Conservation (phyloP, 92 coral and sea anemone genomes). For the Bergia puertoricense region DNA sequence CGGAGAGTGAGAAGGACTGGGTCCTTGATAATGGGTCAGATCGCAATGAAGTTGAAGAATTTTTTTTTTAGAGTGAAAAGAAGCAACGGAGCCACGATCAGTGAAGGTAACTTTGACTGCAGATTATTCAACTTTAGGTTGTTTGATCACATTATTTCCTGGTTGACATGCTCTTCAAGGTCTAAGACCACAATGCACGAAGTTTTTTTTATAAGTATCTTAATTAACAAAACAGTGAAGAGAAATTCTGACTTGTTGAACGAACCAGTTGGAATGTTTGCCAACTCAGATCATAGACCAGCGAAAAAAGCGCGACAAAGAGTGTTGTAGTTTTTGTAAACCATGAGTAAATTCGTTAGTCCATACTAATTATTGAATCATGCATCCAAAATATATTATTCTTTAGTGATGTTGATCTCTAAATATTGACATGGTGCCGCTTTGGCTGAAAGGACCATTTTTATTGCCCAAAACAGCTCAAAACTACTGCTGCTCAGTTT, state of each 20-base stretch:
- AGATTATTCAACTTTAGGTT: not conserved
- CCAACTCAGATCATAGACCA: too few species aligned
- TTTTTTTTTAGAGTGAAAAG: not conserved
- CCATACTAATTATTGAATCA: too few species aligned
- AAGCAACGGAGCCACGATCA: not conserved
- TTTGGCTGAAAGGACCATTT: too few species aligned
- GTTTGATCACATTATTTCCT: not conserved
- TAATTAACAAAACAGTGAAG: too few species aligned
- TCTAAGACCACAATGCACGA: not conserved
- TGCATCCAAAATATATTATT: too few species aligned
- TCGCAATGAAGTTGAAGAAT: slow-evolving; percentile 6
- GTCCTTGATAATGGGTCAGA: slow-evolving; percentile 15
- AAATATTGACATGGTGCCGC: too few species aligned
- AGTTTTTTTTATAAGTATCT: not conserved
- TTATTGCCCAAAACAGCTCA: not conserved
- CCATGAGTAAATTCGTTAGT: too few species aligned
- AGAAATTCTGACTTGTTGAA: too few species aligned
- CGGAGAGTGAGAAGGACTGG: not conserved
- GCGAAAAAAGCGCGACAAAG: too few species aligned
- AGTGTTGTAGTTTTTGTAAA: too few species aligned
- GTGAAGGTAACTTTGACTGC: slow-evolving; percentile 4
- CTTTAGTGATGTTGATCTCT: too few species aligned
- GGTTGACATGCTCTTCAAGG: not conserved
- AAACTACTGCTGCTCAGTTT: slow-evolving; percentile 1
- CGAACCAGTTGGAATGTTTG: too few species aligned